Evolutionary conservation across 2,113 vertebrate species (phyloP).

Genomic region (Cyprinodon brontotheroides): DNA sequence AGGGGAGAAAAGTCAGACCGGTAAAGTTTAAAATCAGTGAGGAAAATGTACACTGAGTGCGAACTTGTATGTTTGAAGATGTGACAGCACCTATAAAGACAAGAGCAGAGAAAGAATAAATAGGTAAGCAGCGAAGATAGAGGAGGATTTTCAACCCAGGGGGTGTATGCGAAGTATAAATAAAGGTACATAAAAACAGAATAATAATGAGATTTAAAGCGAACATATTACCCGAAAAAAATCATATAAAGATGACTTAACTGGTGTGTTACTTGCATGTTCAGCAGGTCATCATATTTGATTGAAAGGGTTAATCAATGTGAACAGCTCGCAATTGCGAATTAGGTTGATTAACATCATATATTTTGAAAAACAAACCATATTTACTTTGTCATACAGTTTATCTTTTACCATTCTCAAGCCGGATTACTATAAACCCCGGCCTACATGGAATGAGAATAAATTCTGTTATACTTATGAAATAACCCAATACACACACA

Average conservation of each 20-base stretch:
- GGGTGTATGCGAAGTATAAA: background rate
- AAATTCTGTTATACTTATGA: background rate
- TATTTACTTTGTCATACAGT: too few relatives aligned
- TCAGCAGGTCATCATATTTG: conserved; percentile 2
- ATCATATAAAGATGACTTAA: background rate
- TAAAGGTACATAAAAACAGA: background rate
- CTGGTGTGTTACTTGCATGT: too few relatives aligned
- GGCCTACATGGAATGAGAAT: background rate
- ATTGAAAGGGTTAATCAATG: background rate
- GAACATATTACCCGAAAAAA: background rate
- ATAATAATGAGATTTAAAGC: background rate
- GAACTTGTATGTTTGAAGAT: background rate
- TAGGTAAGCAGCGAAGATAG: background rate
- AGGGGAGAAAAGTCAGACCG: background rate
- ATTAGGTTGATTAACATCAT: too few relatives aligned
- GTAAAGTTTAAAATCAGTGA: background rate
- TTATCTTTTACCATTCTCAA: background rate
- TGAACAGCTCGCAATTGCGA: background rate
- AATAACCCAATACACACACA: too few relatives aligned
- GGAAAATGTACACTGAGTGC: background rate
- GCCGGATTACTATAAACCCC: too few relatives aligned
- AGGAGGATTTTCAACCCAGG: background rate
- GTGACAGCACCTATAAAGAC: background rate
- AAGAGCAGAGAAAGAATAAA: background rate
- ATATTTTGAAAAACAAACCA: too few relatives aligned